Evolutionary conservation across 2,888 invertebrate species (phyloP).

Genomic region (Eulithis testata): DNA sequence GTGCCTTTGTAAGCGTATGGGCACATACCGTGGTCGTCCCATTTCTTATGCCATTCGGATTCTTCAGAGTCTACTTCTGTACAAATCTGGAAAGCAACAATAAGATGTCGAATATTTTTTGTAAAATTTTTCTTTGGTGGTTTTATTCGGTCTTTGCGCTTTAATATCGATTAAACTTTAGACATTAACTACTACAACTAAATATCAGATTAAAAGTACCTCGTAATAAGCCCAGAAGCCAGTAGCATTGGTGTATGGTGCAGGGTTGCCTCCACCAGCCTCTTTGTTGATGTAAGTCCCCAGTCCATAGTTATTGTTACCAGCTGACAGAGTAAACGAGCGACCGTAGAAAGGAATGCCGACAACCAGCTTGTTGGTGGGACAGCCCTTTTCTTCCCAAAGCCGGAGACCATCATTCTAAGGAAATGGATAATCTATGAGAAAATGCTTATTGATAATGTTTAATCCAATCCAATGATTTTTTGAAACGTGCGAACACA

Average conservation of each 20-base stretch:
- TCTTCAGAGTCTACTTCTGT: conserved; percentile 88
- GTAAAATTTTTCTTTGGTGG: too few relatives aligned
- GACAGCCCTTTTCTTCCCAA: conserved; percentile 96
- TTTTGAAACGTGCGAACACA: too few relatives aligned
- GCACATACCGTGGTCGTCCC: conserved; percentile 92
- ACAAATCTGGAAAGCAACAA: conserved; percentile 87
- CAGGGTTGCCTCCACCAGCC: conserved; percentile 94
- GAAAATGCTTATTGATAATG: not conserved
- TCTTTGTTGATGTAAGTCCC: conserved; percentile 96
- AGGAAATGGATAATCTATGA: not conserved
- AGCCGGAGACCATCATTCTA: conserved; percentile 94
- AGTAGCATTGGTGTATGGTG: conserved; percentile 93
- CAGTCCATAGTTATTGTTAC: conserved; percentile 92
- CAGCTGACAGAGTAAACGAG: conserved; percentile 91
- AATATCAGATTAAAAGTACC: conserved; percentile 63
- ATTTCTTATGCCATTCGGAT: conserved; percentile 92
- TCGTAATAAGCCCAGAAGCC: conserved; percentile 95
- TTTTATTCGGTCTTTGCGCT: too few relatives aligned
- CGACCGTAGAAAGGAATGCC: conserved; percentile 96
- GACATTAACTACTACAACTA: too few relatives aligned
- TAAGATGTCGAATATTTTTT: not conserved
- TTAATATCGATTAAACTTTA: too few relatives aligned
- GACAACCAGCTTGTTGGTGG: conserved; percentile 93
- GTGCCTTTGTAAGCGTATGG: conserved; percentile 94
- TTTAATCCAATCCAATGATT: too few relatives aligned